phyloP scores from a whole-genome alignment of 2,888 invertebrate genomes.

The Aethes cnicana region DNA sequence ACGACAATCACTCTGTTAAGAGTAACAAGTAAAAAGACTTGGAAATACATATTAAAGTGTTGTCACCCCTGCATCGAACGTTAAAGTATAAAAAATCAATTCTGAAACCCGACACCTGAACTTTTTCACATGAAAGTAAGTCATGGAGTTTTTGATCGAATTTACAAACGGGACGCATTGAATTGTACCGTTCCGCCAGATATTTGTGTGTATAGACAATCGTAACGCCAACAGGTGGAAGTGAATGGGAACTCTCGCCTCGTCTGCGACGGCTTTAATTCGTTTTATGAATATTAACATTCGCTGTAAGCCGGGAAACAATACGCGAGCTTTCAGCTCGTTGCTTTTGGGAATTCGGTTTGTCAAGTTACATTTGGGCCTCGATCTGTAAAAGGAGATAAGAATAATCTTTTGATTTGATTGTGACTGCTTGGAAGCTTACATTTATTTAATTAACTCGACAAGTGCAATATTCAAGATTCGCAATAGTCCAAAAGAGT shows the following conservation, averaged over 20 bases:
- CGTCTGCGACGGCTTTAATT: conserved; percentile 16
- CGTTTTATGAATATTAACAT: conserved; percentile 24
- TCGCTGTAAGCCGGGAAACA: conserved; percentile 10
- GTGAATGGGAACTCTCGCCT: conserved; percentile 12
- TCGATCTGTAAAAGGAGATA: background rate
- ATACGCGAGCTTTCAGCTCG: conserved; percentile 8
- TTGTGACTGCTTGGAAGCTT: no score
- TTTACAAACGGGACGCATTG: conserved; percentile 1
- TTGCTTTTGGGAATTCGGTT: conserved; percentile 12
- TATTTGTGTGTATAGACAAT: conserved; percentile 21
- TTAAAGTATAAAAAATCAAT: no score
- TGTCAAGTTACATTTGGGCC: conserved; percentile 1
- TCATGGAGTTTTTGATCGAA: background rate
- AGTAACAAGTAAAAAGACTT: no score
- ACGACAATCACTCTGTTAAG: no score
- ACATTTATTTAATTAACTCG: no score
- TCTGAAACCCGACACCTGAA: no score
- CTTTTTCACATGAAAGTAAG: background rate
- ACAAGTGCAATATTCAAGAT: no score
- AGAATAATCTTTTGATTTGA: no score
- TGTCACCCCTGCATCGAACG: no score
- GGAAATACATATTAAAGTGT: no score
- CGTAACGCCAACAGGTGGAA: conserved; percentile 20
- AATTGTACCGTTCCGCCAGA: background rate
- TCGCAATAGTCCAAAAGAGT: no score